These are phyloP conservation scores for Tipula lateralis DNA, from an alignment of 2,888 invertebrate species.

Conservation along the genomic window DNA sequence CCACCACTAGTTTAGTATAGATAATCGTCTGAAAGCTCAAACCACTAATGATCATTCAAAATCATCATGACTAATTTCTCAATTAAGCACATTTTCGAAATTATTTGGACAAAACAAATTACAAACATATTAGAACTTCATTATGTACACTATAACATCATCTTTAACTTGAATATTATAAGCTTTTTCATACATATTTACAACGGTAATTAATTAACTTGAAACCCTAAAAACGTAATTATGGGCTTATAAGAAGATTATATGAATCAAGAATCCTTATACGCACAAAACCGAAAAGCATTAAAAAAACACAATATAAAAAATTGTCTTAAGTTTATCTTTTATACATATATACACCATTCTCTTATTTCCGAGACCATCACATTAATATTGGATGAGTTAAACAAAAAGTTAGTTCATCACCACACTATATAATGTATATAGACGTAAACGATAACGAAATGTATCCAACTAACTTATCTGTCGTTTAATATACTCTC, in stretches of 20 bases:
- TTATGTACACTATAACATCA: background rate
- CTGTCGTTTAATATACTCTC: background rate
- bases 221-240: background rate
- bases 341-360: background rate
- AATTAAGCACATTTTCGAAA: too few relatives aligned
- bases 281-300: background rate
- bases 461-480: background rate
- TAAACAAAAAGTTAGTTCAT: background rate
- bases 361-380: background rate
- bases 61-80: too few relatives aligned
- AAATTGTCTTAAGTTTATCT: background rate
- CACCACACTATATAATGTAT: background rate
- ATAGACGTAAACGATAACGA: background rate
- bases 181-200: background rate
- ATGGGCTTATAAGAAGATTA: constrained; percentile 1
- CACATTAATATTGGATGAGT: background rate
- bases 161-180: background rate
- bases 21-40: too few relatives aligned
- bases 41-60: too few relatives aligned
- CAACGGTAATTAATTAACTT: background rate
- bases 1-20: too few relatives aligned
- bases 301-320: background rate
- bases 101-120: background rate
- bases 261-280: background rate
- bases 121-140: background rate